These are phyloP conservation scores for Ornithoptera priamus DNA, from an alignment of 2,888 invertebrate species.

Conservation along the genomic window DNA sequence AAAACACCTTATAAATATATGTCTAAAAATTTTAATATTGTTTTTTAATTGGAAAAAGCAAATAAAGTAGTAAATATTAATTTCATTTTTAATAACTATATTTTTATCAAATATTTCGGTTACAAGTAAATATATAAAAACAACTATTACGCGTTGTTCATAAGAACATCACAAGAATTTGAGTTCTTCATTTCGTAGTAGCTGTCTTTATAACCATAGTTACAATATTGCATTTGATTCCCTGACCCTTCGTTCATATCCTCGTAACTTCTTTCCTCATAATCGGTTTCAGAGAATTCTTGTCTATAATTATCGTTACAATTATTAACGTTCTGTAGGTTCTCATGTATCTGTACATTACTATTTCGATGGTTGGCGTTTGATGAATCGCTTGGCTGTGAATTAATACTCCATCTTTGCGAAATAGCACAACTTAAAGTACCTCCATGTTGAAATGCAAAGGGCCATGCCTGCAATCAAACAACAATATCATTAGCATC, in stretches of 20 bases:
- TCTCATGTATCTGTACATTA: slow-evolving; percentile 38
- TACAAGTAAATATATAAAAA: slow-evolving; percentile 28
- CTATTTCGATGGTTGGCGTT: slow-evolving; percentile 35
- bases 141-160: slow-evolving; percentile 51
- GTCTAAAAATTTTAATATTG: neutral
- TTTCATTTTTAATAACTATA: slow-evolving; percentile 15
- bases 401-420: slow-evolving; percentile 66
- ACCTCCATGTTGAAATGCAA: slow-evolving; percentile 85
- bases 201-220: slow-evolving; percentile 67
- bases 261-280: slow-evolving; percentile 63
- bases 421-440: slow-evolving; percentile 70
- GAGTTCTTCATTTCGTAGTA: slow-evolving; percentile 64
- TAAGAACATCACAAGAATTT: slow-evolving; percentile 58
- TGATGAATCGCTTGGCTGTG: slow-evolving; percentile 44
- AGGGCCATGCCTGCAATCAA: slow-evolving; percentile 88
- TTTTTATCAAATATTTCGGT: slow-evolving; percentile 1
- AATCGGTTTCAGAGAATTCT: slow-evolving; percentile 67
- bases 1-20: too few species aligned
- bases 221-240: slow-evolving; percentile 58
- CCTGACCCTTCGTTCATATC: slow-evolving; percentile 51
- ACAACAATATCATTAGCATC: neutral
- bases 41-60: slow-evolving; percentile 28
- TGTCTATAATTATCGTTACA: slow-evolving; percentile 50
- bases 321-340: slow-evolving; percentile 35
- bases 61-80: slow-evolving; percentile 12